A percentile compares a stretch with the other conserved stretches of the same genome.
phyloP scores from a whole-genome alignment of 1,140 invertebrate species.

The Apis laboriosa region DNA sequence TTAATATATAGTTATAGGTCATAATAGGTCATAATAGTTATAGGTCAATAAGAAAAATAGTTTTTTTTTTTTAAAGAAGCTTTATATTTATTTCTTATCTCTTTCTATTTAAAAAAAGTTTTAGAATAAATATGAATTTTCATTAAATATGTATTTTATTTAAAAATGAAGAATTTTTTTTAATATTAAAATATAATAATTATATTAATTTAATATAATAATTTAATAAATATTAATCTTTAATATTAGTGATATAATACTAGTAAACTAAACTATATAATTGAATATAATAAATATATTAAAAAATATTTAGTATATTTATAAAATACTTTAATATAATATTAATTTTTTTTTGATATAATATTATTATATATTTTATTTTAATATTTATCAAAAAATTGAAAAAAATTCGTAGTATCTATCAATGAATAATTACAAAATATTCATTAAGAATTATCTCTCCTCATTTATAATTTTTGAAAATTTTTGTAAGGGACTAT shows the following conservation, averaged over 20 bases:
- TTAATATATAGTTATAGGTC: no score
- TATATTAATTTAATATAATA: background rate
- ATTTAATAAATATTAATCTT: no score
- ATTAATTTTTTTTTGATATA: no score
- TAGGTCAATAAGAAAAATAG: background rate
- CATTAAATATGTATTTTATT: background rate
- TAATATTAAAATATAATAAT: background rate
- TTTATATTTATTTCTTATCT: background rate
- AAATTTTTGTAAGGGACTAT: conserved; percentile 13
- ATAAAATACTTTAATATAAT: no score
- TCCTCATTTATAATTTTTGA: background rate
- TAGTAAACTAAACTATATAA: no score
- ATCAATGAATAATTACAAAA: background rate
- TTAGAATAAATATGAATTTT: background rate
- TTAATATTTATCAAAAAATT: background rate
- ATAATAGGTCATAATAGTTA: no score
- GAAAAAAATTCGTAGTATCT: background rate
- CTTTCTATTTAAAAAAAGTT: background rate
- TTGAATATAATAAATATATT: no score
- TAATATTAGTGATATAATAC: no score
- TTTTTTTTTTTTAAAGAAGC: background rate
- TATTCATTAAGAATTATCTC: background rate
- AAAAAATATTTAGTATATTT: background rate
- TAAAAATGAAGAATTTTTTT: background rate
- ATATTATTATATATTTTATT: background rate